phyloP scores from a whole-genome alignment of 2,113 vertebrate genomes.

The Eclectus roratus region DNA sequence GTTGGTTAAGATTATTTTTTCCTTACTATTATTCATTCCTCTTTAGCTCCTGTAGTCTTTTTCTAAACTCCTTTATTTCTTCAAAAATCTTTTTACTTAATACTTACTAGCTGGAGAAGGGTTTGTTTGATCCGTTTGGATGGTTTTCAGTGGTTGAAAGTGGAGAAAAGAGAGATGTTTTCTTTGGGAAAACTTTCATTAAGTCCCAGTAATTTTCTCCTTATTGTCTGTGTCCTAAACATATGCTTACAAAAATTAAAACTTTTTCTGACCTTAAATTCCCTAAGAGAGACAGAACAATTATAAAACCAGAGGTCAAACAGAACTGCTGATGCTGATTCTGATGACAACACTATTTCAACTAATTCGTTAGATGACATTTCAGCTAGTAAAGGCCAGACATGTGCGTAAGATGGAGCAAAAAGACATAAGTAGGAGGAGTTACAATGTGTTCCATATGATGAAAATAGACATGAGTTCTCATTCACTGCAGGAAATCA shows the following conservation, averaged over 20 bases:
- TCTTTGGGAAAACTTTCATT: background rate
- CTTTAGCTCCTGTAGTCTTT: background rate
- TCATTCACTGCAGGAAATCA: background rate
- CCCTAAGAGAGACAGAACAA: background rate
- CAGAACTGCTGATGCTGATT: background rate
- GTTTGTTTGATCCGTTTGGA: rapidly evolving
- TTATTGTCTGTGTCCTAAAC: background rate
- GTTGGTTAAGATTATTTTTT: background rate
- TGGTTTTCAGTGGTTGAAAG: background rate
- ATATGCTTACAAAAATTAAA: background rate
- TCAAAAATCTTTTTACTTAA: background rate
- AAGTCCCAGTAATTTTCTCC: background rate
- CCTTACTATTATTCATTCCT: background rate
- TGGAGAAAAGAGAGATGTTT: background rate
- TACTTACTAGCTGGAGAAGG: background rate
- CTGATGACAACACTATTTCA: background rate
- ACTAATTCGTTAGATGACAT: background rate
- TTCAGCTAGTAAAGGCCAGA: background rate
- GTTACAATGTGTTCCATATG: background rate
- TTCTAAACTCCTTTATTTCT: background rate
- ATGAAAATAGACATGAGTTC: background rate
- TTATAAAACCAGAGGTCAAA: constrained; percentile 5
- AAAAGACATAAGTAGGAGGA: background rate
- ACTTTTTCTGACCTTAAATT: background rate
- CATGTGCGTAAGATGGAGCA: background rate